Evolutionary conservation across 2,113 vertebrate species (phyloP), one percentile per base, ranked within the genome.

Genomic region (Mirza zaza): DNA sequence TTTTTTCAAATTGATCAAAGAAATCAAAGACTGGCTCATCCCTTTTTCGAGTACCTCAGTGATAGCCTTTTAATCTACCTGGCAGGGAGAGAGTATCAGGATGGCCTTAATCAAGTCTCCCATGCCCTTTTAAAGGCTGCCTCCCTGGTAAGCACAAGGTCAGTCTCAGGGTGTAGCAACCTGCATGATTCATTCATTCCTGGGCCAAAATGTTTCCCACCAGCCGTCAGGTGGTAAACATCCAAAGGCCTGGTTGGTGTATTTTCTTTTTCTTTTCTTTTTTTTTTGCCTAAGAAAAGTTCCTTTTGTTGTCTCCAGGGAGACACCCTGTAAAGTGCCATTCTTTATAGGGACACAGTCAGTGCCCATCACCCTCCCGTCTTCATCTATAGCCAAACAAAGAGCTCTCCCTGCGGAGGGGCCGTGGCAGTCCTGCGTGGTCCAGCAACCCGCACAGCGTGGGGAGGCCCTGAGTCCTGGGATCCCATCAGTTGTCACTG

Each of bases 401-500:
- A 77, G 0, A 42, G 88, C 67, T 25, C 27, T 65, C 12, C 25
- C 27, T 48, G 0, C 1, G 6, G 68, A 27, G 17, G 6, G 17
- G 20, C 0, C 0, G 67, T 0, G 1, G 45, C 25, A 5, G 65
- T 39, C 55, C 90, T 34, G 25, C 9, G 0, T 0, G 18, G 42
- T 18, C 36, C 23, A 0, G 39, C 8, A 11, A 4, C 6, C 23
- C 7, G 55, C 55, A 21, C 55, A 57, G 1, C 6, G 13, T 50
- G 0, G 0, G n/a, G 67, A 29, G 55, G 8, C 32, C 36, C 21
- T 32, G 0, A 0, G 52, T 25, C 29, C 29, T 2, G 1, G 23
- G 45, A 5, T 8, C 27, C 5, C 0, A 2, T 97, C 68, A 97
- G 84, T 98, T 97, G 81, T 98, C 97, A 0, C 97, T 45, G 45